Evolutionary conservation across 2,797 vertebrate genomes (phyloP).

Genomic region (Danionella dracula): DNA sequence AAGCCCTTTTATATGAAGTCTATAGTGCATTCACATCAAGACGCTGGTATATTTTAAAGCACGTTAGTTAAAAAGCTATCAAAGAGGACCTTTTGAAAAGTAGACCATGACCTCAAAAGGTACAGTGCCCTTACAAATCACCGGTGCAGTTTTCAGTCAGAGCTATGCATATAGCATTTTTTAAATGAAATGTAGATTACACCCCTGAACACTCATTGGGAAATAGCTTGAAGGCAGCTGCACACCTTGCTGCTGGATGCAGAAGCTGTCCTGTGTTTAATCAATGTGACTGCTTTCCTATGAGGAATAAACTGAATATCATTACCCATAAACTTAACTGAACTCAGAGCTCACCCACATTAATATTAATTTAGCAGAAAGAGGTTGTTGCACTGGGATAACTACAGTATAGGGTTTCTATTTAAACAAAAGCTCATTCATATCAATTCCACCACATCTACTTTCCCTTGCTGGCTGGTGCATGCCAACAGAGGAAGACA

Average conservation of each 20-base stretch:
- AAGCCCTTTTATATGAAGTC: too few relatives aligned
- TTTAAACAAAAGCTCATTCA: slow-evolving; percentile 70
- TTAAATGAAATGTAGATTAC: slow-evolving; percentile 32
- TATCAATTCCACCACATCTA: slow-evolving; percentile 60
- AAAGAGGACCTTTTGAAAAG: too few relatives aligned
- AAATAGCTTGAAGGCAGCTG: slow-evolving; percentile 61
- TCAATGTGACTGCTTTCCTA: slow-evolving; percentile 73
- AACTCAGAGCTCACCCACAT: slow-evolving; percentile 69
- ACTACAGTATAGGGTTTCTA: slow-evolving; percentile 66
- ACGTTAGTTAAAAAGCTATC: too few relatives aligned
- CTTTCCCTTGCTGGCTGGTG: slow-evolving; percentile 52
- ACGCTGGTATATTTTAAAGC: too few relatives aligned
- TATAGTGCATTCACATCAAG: too few relatives aligned
- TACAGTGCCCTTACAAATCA: slow-evolving; percentile 16
- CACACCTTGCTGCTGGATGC: slow-evolving; percentile 61
- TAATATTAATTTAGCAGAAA: slow-evolving; percentile 77
- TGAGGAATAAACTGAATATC: slow-evolving; percentile 78
- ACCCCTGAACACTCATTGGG: slow-evolving; percentile 47
- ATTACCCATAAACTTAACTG: slow-evolving; percentile 79
- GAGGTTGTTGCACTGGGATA: slow-evolving; percentile 60
- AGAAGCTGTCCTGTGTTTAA: slow-evolving; percentile 64
- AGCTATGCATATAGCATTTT: slow-evolving; percentile 12
- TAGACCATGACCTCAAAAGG: slow-evolving; percentile 26
- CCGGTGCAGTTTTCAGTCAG: slow-evolving; percentile 32
- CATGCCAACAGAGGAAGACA: slow-evolving; percentile 55